A percentile compares a stretch with the other conserved stretches of the same genome.
These are phyloP conservation scores for Antrozous pallidus DNA, from an alignment of 2,797 vertebrate genomes.

Conservation along the genomic window DNA sequence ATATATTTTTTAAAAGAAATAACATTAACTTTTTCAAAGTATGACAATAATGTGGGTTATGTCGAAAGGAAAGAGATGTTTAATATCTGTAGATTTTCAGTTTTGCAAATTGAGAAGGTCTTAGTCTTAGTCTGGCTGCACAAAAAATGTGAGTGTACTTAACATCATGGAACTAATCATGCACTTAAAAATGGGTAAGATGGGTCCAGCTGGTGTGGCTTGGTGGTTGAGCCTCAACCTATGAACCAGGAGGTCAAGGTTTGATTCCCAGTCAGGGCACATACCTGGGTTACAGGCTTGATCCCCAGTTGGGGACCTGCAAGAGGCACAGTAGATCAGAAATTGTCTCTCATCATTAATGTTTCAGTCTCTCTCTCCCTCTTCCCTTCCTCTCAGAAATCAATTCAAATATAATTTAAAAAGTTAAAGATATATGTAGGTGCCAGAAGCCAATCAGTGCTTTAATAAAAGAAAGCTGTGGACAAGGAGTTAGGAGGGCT, in stretches of 20 bases:
- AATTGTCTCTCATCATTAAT: background rate
- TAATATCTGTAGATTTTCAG: background rate
- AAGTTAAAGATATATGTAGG: background rate
- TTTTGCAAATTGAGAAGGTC: background rate
- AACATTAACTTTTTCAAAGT: background rate
- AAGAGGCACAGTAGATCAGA: background rate
- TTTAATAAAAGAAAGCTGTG: too few species aligned
- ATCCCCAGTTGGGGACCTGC: too few species aligned
- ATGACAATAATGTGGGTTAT: background rate
- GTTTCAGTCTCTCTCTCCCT: background rate
- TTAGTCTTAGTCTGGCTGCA: background rate
- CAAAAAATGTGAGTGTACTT: background rate
- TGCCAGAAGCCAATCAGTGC: too few species aligned
- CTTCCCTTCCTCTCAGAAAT: too few species aligned
- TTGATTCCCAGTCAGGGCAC: background rate
- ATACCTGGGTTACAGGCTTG: background rate
- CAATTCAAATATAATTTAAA: background rate
- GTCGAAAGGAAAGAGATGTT: background rate
- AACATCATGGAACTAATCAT: background rate
- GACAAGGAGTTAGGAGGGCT: too few species aligned
- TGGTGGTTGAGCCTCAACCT: background rate
- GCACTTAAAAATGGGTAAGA: background rate
- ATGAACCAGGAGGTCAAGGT: background rate
- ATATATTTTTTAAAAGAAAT: background rate
- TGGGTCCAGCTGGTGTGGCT: background rate